Evolutionary conservation across 1,140 invertebrate genomes (phyloP), one percentile per base, ranked within the genome.

Genomic region (Euwallacea fornicatus): DNA sequence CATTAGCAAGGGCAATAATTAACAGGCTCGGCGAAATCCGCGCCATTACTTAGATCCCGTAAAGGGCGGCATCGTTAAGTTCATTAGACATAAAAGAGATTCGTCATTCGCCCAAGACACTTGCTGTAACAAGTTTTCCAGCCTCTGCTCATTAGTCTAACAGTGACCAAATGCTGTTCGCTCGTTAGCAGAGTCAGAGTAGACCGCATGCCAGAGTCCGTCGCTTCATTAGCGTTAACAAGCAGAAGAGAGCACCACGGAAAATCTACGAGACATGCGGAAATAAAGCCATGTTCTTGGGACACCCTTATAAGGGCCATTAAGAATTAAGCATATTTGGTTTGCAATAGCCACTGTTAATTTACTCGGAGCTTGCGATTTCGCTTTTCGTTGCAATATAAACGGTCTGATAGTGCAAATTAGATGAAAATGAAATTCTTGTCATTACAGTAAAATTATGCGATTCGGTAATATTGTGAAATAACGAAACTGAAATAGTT

Each of bases 181-280:
- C 64, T 66, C 64, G 64, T 66, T 66, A 66, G 64, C n/a, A 11
- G 44, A 66, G 64, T 66, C 64, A 42, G 53, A 46, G 50, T n/a
- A 66, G 43, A 58, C 64, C 64, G 54, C 64, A 66, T 21, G 64
- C 61, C n/a, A 41, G 21, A 33, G 21, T 33, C 21, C 43, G 44
- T 58, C 47, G 47, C 54, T 66, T 66, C 64, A 66, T 66, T 66
- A 66, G 64, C 44, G 64, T 58, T 66, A 66, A 66, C 64, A 66
- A 66, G 64, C 50, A 33, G 61, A 63, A 41, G 61, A 63, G 44
- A 63, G 61, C 11, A 47, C 61, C 61, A 47, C 59, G 42, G 59
- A 61, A 50, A 50, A 13, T 50, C 9, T 13, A 50, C 9, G 46
- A 50, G 46, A 50, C 13, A 50, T 33, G 21, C 21, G 21, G 21